Conservation (phyloP, 2,888 invertebrate species). For the Sphaerophoria rueppellii region DNA sequence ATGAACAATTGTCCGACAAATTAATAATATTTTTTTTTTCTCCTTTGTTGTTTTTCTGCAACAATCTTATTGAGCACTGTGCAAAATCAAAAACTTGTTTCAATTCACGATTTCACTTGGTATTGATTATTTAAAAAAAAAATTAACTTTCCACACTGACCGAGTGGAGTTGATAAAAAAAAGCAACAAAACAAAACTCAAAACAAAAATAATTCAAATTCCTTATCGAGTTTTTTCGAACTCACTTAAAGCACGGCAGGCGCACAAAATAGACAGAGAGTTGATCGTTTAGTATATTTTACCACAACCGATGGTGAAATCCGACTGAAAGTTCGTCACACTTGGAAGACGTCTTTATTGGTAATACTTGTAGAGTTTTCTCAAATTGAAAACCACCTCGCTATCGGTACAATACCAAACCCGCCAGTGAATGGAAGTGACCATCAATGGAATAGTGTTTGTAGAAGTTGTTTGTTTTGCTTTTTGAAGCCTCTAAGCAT, state of each 20-base stretch:
- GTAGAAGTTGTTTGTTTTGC: slow-evolving; percentile 10
- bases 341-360: slow-evolving; percentile 71
- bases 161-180: neutral
- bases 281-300: slow-evolving; percentile 63
- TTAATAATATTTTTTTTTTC: slow-evolving; percentile 7
- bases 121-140: neutral
- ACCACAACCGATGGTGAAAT: slow-evolving; percentile 71
- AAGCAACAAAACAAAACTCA: slow-evolving; percentile 1
- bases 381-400: too few species aligned
- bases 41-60: neutral
- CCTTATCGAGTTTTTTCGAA: slow-evolving; percentile 14
- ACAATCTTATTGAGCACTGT: neutral
- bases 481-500: neutral
- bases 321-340: slow-evolving; percentile 70
- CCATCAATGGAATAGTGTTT: slow-evolving; percentile 62
- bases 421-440: slow-evolving; percentile 61
- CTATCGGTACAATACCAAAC: neutral
- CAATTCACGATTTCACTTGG: slow-evolving; percentile 20
- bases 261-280: slow-evolving; percentile 21
- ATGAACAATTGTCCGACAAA: slow-evolving; percentile 17
- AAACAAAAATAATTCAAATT: slow-evolving; percentile 33
- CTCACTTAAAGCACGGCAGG: neutral
- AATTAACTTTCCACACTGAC: slow-evolving; percentile 28
- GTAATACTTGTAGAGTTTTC: slow-evolving; percentile 57
- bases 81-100: slow-evolving; percentile 13